Percentiles rank a stretch among this genome's conserved stretches.
Evolutionary conservation across 1,140 invertebrate species (phyloP).

Genomic region (Xylocopa sonorina): DNA sequence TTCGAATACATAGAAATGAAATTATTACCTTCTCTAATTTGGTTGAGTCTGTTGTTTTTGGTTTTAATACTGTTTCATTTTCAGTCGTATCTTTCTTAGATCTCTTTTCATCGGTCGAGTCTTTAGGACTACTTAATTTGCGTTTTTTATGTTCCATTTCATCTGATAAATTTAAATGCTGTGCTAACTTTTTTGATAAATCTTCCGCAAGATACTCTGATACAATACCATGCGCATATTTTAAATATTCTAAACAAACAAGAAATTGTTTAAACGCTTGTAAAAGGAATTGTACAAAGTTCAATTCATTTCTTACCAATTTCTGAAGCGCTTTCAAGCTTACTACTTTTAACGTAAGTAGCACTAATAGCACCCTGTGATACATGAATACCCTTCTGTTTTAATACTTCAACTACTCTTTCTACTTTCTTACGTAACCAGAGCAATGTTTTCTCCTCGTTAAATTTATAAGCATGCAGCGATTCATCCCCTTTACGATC

Average conservation of each 20-base stretch:
- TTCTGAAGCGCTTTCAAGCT: slow-evolving; percentile 81
- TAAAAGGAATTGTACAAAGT: neutral
- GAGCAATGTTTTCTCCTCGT: slow-evolving; percentile 87
- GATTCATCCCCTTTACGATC: slow-evolving; percentile 87
- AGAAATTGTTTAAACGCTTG: neutral
- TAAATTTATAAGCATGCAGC: slow-evolving; percentile 89
- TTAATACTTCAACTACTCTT: slow-evolving; percentile 84
- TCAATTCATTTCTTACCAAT: slow-evolving; percentile 64
- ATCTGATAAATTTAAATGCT: slow-evolving; percentile 84
- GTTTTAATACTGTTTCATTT: slow-evolving; percentile 65
- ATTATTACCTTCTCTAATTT: slow-evolving; percentile 76
- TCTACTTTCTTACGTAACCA: slow-evolving; percentile 88
- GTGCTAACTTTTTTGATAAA: slow-evolving; percentile 84
- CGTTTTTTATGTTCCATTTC: slow-evolving; percentile 84
- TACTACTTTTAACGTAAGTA: slow-evolving; percentile 86
- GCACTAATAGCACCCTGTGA: slow-evolving; percentile 86
- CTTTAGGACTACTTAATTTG: slow-evolving; percentile 79
- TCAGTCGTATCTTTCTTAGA: slow-evolving; percentile 71
- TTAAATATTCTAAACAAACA: slow-evolving; percentile 83
- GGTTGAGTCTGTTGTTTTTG: slow-evolving; percentile 72
- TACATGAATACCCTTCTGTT: slow-evolving; percentile 87
- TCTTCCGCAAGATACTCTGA: slow-evolving; percentile 87
- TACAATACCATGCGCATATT: slow-evolving; percentile 87
- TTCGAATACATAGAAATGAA: slow-evolving; percentile 17
- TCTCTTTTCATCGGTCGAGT: slow-evolving; percentile 74